Percentiles rank a stretch among this genome's conserved stretches.
These are phyloP conservation scores for Micromussa lordhowensis DNA, from an alignment of 92 coral and sea anemone genomes.

Conservation along the genomic window DNA sequence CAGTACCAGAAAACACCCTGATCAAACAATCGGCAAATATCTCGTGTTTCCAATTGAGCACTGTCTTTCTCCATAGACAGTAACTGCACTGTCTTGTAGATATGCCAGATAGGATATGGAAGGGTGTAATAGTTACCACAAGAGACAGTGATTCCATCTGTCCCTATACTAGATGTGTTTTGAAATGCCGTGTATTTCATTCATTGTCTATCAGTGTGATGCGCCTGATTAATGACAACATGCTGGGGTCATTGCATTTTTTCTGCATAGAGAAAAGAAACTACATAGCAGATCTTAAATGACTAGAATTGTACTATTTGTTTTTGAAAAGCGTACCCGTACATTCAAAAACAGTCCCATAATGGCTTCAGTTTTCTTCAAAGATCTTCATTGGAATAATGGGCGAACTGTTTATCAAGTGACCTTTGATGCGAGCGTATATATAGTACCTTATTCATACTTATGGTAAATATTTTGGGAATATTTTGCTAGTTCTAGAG, in stretches of 20 bases:
- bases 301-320: neutral
- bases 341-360: neutral
- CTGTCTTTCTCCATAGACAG: neutral
- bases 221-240: neutral
- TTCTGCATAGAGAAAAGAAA: neutral
- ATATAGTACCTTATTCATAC: neutral
- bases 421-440: neutral
- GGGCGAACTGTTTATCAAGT: neutral
- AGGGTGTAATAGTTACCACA: neutral
- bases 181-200: slow-evolving; percentile 9
- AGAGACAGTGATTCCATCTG: neutral
- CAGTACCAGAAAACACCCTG: slow-evolving; percentile 48
- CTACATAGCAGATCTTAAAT: neutral
- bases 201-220: slow-evolving; percentile 15
- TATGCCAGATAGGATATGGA: neutral
- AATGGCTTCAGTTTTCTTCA: neutral
- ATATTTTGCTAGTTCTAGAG: neutral
- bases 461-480: neutral
- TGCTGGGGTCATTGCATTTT: slow-evolving; percentile 8
- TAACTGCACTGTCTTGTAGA: neutral
- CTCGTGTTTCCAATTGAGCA: neutral
- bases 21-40: neutral
- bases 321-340: neutral
- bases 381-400: neutral
- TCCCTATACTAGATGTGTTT: neutral